These are phyloP conservation scores for Drosophila takahashii DNA, from an alignment of 1,140 invertebrate species.

Conservation along the genomic window DNA sequence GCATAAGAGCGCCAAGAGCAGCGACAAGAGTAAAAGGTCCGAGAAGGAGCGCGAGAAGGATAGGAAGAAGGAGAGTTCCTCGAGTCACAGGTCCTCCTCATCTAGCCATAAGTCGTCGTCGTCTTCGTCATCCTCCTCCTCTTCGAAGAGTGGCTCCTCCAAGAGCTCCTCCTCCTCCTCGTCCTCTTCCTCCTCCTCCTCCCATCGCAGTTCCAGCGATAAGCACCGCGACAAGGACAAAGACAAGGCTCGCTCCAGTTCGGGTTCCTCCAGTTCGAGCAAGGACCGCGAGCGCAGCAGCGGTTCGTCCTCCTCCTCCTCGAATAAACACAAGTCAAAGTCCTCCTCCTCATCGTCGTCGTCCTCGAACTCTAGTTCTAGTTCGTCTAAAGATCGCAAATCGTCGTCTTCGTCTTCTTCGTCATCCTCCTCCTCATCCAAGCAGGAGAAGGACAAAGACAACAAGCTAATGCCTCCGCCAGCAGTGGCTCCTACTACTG, in stretches of 20 bases:
- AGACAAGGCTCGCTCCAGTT: slow-evolving; percentile 70
- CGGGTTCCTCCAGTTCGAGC: slow-evolving; percentile 65
- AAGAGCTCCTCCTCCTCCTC: slow-evolving; percentile 77
- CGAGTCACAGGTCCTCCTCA: slow-evolving; percentile 53
- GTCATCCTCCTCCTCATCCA: slow-evolving; percentile 30
- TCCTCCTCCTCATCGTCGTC: slow-evolving; percentile 68
- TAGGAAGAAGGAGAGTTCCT: slow-evolving; percentile 64
- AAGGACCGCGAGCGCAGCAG: slow-evolving; percentile 80
- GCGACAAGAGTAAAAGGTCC: slow-evolving; percentile 72
- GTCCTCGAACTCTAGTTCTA: slow-evolving; percentile 59
- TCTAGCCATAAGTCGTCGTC: slow-evolving; percentile 77
- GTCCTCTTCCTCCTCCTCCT: slow-evolving; percentile 78
- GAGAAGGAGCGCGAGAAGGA: slow-evolving; percentile 85
- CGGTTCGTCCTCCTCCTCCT: slow-evolving; percentile 61
- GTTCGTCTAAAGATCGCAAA: slow-evolving; percentile 80
- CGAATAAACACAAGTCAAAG: slow-evolving; percentile 80
- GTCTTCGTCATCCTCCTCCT: slow-evolving; percentile 73
- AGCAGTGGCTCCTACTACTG: slow-evolving; percentile 6
- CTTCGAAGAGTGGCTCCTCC: slow-evolving; percentile 70
- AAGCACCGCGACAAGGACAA: slow-evolving; percentile 79
- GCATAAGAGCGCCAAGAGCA: slow-evolving; percentile 57
- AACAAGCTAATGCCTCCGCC: slow-evolving; percentile 87
- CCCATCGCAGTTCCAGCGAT: slow-evolving; percentile 79
- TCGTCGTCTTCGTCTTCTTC: slow-evolving; percentile 75
- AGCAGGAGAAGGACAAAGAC: slow-evolving; percentile 87